Conservation (phyloP, 2,888 invertebrate species). For the Aphrophora alni region DNA sequence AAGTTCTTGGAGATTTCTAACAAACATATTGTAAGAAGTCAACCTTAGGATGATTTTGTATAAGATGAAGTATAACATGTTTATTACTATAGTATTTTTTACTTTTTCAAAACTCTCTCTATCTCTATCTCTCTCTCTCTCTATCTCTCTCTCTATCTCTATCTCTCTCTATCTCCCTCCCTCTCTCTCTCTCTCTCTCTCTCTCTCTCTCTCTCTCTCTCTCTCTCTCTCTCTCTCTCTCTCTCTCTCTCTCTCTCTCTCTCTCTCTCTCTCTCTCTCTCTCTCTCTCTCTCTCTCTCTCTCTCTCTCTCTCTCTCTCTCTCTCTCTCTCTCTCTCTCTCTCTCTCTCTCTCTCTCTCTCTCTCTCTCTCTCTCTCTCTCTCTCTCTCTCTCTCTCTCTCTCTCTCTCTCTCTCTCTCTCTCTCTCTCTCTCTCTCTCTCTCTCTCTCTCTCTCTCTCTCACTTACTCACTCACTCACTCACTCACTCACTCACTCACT, state of each 20-base stretch:
- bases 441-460: conserved; percentile 21
- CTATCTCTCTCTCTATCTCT: too few relatives aligned
- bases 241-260: conserved; percentile 1
- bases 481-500: background rate
- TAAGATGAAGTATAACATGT: too few relatives aligned
- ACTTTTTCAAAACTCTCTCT: too few relatives aligned
- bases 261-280: conserved; percentile 22
- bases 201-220: conserved; percentile 29
- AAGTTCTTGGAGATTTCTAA: too few relatives aligned
- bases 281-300: conserved; percentile 23
- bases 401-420: conserved; percentile 7
- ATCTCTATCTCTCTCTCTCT: too few relatives aligned
- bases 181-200: conserved; percentile 31
- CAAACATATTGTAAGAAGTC: too few relatives aligned
- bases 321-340: conserved; percentile 25
- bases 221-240: background rate
- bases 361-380: conserved; percentile 26
- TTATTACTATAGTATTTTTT: background rate
- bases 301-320: conserved; percentile 26
- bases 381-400: conserved; percentile 19
- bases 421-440: conserved; percentile 31
- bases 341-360: conserved; percentile 22
- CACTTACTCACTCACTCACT: too few relatives aligned
- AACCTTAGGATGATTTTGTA: too few relatives aligned
- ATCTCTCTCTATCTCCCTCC: too few relatives aligned